phyloP scores from a whole-genome alignment of 2,113 vertebrate species.

The Passer montanus region DNA sequence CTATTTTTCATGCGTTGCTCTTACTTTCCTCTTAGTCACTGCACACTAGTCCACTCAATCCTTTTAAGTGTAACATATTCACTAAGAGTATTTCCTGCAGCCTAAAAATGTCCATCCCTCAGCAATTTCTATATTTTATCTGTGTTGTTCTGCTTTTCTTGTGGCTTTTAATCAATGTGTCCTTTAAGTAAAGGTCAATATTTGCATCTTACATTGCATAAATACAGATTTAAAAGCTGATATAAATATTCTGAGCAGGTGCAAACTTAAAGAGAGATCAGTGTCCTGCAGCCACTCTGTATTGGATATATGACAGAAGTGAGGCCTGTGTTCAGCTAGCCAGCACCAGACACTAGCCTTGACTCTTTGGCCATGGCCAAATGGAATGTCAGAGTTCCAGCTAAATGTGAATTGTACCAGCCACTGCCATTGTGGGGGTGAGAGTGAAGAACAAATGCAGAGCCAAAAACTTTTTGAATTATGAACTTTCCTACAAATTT shows the following conservation, averaged over 20 bases:
- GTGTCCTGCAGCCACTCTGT: neutral
- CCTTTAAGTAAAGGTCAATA: neutral
- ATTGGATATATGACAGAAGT: neutral
- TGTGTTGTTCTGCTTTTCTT: neutral
- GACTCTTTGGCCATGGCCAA: neutral
- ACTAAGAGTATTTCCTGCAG: neutral
- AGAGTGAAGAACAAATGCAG: neutral
- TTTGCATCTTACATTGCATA: neutral
- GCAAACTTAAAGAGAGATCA: neutral
- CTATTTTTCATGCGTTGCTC: neutral
- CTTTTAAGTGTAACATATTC: neutral
- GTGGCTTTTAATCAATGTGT: neutral
- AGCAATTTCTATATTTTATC: neutral
- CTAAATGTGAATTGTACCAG: neutral
- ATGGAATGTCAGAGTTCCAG: fast-evolving
- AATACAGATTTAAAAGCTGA: neutral
- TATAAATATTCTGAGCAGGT: neutral
- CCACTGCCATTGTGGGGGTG: too few species aligned
- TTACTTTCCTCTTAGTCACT: neutral
- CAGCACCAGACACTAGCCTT: neutral
- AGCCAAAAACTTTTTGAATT: neutral
- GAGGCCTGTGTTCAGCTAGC: neutral
- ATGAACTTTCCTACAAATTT: neutral
- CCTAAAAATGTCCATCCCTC: neutral
- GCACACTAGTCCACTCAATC: neutral